Base-by-base conservation (phyloP, 1,140 invertebrate species). In the Monochamus saltuarius region DNA sequence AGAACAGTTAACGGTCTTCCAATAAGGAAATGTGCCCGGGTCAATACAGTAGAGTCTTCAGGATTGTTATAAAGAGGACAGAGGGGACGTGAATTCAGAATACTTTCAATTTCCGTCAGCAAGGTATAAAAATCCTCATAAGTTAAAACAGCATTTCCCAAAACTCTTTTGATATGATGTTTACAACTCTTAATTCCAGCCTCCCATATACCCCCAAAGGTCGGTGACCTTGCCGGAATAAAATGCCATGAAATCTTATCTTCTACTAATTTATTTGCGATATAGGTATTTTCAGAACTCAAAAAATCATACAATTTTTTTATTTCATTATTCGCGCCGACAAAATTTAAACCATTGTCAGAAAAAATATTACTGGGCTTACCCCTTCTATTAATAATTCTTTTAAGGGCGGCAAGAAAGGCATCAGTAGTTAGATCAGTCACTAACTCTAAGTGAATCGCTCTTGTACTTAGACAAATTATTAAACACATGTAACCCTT, bases 171-270 rank as follows among this genome's bases (percentile, higher is more conserved):
- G 11, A 40, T n/a, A 40, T 40, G 22, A 29, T 29, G 22, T 29
- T 29, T 29, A 29, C 22, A 29, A 29, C 22, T 29, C 16, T 42
- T 56, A 65, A 51, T 59, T 2, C 62, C 65, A 7, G 68, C 61
- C 57, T 79, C 62, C 78, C 70, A 73, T 46, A 74, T 35, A 14
- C 79, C 78, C 29, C 77, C 76, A 46, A 74, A 71, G 46, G 75
- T 70, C 0, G 75, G 72, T 40, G 68, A 69, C 38, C 53, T 38
- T 9, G 78, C 72, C 6, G 76, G 73, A 22, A 67, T 49, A 13
- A 42, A 42, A 42, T 42, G 39, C 39, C 39, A 42, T 16, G 16
- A 42, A 13, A 42, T 13, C n/a, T 6, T 49, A 4, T 14, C 17
- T 13, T 29, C 22, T 29, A 29, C 22, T 29, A 29, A 29, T 29